These are phyloP conservation scores for Noctua janthe DNA, from an alignment of 2,888 invertebrate species.

Conservation along the genomic window DNA sequence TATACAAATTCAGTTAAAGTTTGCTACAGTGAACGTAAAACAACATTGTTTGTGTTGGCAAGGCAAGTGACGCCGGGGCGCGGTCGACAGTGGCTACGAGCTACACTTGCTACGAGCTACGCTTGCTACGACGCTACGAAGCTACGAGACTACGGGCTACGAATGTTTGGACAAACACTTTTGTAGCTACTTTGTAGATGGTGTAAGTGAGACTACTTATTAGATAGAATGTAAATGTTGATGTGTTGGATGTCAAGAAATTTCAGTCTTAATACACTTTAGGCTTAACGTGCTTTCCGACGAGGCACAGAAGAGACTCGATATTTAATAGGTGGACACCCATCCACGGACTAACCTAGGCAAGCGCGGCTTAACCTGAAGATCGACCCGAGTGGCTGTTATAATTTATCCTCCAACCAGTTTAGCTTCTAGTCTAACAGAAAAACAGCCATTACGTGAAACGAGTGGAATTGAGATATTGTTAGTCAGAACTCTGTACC, in stretches of 20 bases:
- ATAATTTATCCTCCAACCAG: too few species aligned
- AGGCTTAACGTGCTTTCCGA: too few species aligned
- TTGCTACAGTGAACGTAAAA: slow-evolving; percentile 30
- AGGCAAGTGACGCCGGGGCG: slow-evolving; percentile 23
- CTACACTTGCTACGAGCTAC: slow-evolving; percentile 10
- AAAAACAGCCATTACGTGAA: not conserved
- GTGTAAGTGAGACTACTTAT: slow-evolving; percentile 1
- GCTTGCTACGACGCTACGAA: slow-evolving; percentile 13
- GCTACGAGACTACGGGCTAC: slow-evolving; percentile 25
- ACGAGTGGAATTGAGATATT: not conserved
- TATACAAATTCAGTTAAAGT: slow-evolving; percentile 54
- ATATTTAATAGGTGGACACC: too few species aligned
- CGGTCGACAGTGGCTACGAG: slow-evolving; percentile 2
- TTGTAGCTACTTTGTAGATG: slow-evolving; percentile 10
- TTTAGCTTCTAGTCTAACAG: not conserved
- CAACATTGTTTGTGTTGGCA: slow-evolving; percentile 58
- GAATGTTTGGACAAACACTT: slow-evolving; percentile 41
- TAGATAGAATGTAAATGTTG: not conserved
- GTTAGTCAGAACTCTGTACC: not conserved
- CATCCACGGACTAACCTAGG: too few species aligned
- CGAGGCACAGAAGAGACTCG: too few species aligned
- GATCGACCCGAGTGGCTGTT: too few species aligned
- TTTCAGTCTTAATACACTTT: not conserved
- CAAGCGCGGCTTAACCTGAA: too few species aligned
- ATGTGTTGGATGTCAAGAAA: not conserved